Base-by-base conservation (phyloP, 2,888 invertebrate genomes). In the Tryphoninae sp. region DNA sequence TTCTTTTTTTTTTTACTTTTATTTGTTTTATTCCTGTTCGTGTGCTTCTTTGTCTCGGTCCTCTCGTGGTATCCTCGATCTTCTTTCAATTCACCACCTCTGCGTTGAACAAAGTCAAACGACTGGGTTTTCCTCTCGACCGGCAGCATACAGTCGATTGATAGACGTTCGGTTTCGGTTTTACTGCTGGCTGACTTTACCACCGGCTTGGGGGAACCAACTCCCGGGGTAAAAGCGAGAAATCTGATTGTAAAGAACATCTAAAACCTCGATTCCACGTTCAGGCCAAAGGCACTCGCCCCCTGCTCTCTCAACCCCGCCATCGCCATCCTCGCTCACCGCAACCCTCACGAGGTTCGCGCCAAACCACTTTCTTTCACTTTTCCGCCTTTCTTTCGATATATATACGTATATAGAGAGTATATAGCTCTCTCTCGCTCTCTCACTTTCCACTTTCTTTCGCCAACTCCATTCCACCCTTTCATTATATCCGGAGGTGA, bases 191-290 rank as follows among this genome's bases (percentile, higher is more conserved):
- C 61, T 77, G 76, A 75, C 84, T 83, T 81, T 84, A 81, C 86
- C 85, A 84, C 86, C 84, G 84, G 85, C 83, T 53, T n/a, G 61
- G 22, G 71, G 55, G 53, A 58, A 49, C 26, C 16, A 26, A 40
- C 42, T 86, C 86, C 51, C 45, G 23, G 22, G 2, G 45, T 55
- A 53, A 65, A 59, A 62, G 85, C 86, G 87, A 88, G 87, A 87
- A 90, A 90, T 90, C 87, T 88, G 87, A 90, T 90, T 90, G 88
- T 86, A 86, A 87, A 87, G 88, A 87, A 87, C 87, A 87, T 83
- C 89, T 84, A 88, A 89, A 88, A 85, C 87, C 85, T 86, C 87
- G 82, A 87, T 88, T 89, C 86, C 84, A 87, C 86, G 86, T 61
- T 75, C 73, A 82, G 82, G 83, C 40, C 61, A 79, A 58, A 69